Evolutionary conservation across 2,888 invertebrate species (phyloP).

Genomic region (Volucella inanis): DNA sequence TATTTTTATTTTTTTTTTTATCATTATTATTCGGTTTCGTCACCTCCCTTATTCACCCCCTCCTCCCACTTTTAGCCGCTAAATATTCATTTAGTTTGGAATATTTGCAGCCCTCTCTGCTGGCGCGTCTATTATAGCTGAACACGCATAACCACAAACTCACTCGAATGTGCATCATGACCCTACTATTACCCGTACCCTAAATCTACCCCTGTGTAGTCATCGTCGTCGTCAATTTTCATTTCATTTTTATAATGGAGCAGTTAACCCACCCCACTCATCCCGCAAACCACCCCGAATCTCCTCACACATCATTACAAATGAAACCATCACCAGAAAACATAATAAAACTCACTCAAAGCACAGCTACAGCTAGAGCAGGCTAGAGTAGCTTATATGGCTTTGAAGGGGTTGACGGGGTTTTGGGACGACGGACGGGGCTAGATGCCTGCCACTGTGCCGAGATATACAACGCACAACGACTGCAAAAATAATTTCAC

Average conservation of each 20-base stretch:
- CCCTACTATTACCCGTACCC: background rate
- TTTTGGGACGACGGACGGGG: background rate
- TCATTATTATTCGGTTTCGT: too few relatives aligned
- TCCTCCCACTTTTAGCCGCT: background rate
- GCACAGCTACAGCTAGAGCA: background rate
- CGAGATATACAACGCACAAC: constrained; percentile 40
- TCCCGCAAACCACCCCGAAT: constrained; percentile 3
- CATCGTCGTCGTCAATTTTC: constrained; percentile 35
- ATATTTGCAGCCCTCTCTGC: constrained; percentile 53
- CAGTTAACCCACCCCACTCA: constrained; percentile 20
- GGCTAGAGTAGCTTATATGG: too few relatives aligned
- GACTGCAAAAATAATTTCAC: constrained; percentile 74
- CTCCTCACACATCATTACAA: constrained; percentile 67
- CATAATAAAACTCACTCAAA: constrained; percentile 59
- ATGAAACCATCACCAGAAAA: constrained; percentile 71
- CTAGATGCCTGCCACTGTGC: constrained; percentile 5
- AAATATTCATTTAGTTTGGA: constrained; percentile 70
- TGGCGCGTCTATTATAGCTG: constrained; percentile 43
- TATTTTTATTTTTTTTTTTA: constrained; percentile 28
- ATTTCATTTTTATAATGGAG: constrained; percentile 60
- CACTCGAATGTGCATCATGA: constrained; percentile 62
- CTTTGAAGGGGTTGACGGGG: too few relatives aligned
- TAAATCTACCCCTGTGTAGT: background rate
- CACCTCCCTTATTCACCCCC: background rate
- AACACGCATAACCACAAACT: constrained; percentile 57